phyloP scores from a whole-genome alignment of 2,888 invertebrate species.

The Synergus umbraculus region DNA sequence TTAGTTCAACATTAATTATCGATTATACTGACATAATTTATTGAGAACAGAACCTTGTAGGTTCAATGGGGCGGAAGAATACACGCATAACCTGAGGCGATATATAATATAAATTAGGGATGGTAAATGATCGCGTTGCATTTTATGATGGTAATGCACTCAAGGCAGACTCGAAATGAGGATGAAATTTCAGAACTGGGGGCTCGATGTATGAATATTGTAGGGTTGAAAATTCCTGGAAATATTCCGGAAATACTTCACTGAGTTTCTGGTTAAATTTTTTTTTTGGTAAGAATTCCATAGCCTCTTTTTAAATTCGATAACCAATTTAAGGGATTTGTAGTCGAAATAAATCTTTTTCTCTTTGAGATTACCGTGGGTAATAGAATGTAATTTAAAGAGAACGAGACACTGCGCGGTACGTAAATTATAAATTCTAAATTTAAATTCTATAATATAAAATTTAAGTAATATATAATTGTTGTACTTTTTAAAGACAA shows the following conservation, averaged over 20 bases:
- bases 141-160: slow-evolving; percentile 23
- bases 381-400: neutral
- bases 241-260: neutral
- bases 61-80: neutral
- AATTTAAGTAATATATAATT: neutral
- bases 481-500: too few species aligned
- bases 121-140: slow-evolving; percentile 29
- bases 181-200: neutral
- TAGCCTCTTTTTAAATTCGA: neutral
- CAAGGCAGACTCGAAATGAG: neutral
- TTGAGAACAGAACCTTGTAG: neutral
- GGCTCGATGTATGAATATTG: too few species aligned
- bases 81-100: slow-evolving; percentile 14
- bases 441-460: neutral
- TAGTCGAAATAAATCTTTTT: neutral
- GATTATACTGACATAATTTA: neutral
- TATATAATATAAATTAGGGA: slow-evolving; percentile 37
- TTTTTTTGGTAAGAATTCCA: neutral
- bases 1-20: neutral
- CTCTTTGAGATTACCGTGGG: neutral
- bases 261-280: neutral
- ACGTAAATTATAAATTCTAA: neutral
- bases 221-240: too few species aligned
- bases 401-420: neutral
- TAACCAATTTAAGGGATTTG: neutral